phyloP scores from a whole-genome alignment of 2,797 vertebrate species.

The Xiphophorus birchmanni region DNA sequence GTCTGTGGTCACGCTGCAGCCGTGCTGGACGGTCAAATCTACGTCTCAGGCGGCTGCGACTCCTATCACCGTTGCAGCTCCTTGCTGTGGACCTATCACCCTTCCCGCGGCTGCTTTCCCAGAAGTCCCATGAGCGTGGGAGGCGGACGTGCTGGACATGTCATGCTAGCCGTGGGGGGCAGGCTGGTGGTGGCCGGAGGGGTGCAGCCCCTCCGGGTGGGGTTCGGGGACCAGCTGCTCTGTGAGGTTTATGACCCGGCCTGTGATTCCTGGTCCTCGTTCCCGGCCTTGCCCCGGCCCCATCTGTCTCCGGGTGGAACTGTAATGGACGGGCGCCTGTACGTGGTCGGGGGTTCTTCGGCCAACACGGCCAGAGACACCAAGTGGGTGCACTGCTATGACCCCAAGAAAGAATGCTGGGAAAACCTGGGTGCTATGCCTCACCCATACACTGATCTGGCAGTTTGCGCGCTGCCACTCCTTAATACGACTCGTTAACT shows the following conservation, averaged over 20 bases:
- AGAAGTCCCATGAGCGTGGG: conserved; percentile 34
- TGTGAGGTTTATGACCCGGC: conserved; percentile 77
- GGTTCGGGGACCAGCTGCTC: conserved; percentile 46
- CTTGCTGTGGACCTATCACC: conserved; percentile 34
- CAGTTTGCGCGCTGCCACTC: conserved; percentile 23
- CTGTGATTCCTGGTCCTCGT: conserved; percentile 61
- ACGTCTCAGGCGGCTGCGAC: conserved; percentile 46
- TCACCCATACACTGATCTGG: conserved; percentile 43
- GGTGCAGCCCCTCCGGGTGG: conserved; percentile 23
- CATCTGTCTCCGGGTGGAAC: conserved; percentile 38
- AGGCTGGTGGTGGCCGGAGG: conserved; percentile 32
- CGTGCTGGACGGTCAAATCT: conserved; percentile 73
- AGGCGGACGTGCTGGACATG: conserved; percentile 31
- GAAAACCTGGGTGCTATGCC: conserved; percentile 82
- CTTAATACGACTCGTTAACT: background rate
- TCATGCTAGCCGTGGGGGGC: conserved; percentile 68
- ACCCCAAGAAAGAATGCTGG: conserved; percentile 77
- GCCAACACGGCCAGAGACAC: conserved; percentile 79
- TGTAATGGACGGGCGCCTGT: conserved; percentile 33
- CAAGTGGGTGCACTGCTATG: conserved; percentile 81
- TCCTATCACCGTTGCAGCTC: conserved; percentile 18
- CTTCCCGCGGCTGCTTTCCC: conserved; percentile 19
- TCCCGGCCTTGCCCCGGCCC: conserved; percentile 22
- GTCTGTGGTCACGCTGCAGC: conserved; percentile 37
- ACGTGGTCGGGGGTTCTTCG: conserved; percentile 84